These are phyloP conservation scores for Rana temporaria DNA, from an alignment of 2,113 vertebrate species.

Conservation along the genomic window DNA sequence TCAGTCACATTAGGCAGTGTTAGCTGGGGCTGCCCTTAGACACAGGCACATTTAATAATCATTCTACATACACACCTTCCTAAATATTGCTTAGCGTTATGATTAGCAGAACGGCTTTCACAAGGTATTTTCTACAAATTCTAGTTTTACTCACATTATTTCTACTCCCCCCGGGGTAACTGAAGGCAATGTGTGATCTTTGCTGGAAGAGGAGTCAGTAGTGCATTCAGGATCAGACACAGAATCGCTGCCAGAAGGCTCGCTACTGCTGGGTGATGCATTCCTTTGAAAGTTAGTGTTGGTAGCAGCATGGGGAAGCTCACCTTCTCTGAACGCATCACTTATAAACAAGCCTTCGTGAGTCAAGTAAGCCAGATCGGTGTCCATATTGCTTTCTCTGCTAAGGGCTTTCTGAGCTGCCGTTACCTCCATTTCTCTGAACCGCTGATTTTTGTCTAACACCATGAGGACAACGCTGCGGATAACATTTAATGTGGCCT, in stretches of 20 bases:
- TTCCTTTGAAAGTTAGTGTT: conserved; percentile 74
- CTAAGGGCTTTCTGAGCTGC: conserved; percentile 66
- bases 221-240: conserved; percentile 79
- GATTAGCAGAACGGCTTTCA: not conserved
- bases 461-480: conserved; percentile 88
- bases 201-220: conserved; percentile 82
- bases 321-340: conserved; percentile 83
- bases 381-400: conserved; percentile 72
- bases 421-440: conserved; percentile 71
- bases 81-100: not conserved
- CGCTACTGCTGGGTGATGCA: conserved; percentile 64
- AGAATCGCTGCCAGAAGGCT: conserved; percentile 78
- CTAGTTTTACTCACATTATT: conserved; percentile 75
- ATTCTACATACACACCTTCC: not conserved
- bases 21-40: not conserved
- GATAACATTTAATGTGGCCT: conserved; percentile 88
- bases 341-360: conserved; percentile 97
- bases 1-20: not conserved
- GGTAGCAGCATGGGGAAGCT: conserved; percentile 62
- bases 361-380: conserved; percentile 92
- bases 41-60: too few species aligned
- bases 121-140: conserved; percentile 31
- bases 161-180: conserved; percentile 71
- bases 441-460: conserved; percentile 88
- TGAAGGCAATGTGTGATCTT: conserved; percentile 77